phyloP scores from a whole-genome alignment of 1,140 invertebrate genomes.

The Drosophila parvula region DNA sequence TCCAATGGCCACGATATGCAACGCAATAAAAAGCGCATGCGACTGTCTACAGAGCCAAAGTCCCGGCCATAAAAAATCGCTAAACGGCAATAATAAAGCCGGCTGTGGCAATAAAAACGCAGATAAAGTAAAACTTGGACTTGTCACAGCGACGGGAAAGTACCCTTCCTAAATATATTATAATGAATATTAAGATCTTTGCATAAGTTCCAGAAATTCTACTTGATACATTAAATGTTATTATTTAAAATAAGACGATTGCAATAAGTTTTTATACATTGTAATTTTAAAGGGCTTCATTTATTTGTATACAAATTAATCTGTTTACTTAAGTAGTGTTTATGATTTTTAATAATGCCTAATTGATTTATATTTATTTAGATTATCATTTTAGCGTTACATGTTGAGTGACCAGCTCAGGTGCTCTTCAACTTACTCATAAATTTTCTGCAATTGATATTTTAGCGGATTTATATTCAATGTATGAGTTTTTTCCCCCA shows the following conservation, averaged over 20 bases:
- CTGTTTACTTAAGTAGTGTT: not conserved
- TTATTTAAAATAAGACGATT: not conserved
- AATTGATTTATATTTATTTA: too few relatives aligned
- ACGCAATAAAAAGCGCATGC: constrained; percentile 71
- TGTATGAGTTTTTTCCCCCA: not conserved
- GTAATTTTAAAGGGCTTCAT: not conserved
- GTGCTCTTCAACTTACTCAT: not conserved
- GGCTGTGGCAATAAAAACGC: constrained; percentile 63
- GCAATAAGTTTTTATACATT: not conserved
- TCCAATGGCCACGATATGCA: constrained; percentile 34
- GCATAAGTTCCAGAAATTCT: not conserved
- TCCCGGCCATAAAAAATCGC: constrained; percentile 72
- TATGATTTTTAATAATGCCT: too few relatives aligned
- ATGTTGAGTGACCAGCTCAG: not conserved
- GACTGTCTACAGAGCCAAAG: constrained; percentile 52
- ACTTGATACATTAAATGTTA: not conserved
- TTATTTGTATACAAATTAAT: not conserved
- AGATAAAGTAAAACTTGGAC: constrained; percentile 23
- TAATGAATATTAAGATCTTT: not conserved
- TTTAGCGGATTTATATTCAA: constrained; percentile 1
- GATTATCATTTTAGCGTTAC: not conserved
- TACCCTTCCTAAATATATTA: not conserved
- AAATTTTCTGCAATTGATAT: not conserved
- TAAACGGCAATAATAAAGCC: constrained; percentile 79
- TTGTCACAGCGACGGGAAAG: not conserved